A percentile compares a stretch with the other conserved stretches of the same genome.
These are phyloP conservation scores for Puma concolor DNA, from an alignment of 2,113 vertebrate species.

Conservation along the genomic window DNA sequence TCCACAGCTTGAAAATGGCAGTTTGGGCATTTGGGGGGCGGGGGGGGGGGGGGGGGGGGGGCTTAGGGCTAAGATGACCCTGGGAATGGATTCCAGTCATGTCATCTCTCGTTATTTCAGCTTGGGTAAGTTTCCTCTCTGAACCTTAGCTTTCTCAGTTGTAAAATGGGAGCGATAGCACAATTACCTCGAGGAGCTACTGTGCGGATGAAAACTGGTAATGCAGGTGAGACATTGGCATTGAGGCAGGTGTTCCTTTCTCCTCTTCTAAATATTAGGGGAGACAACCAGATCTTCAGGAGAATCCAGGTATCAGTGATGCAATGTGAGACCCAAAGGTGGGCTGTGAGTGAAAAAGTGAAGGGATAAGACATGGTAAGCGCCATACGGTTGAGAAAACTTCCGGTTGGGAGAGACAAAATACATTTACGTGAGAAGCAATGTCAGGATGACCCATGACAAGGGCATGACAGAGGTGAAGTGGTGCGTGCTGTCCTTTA, in stretches of 20 bases:
- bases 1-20: not conserved
- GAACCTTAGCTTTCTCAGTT: not conserved
- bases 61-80: not conserved
- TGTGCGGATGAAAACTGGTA: not conserved
- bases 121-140: not conserved
- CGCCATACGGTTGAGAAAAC: accelerated
- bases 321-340: not conserved
- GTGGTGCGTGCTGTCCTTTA: too few relatives aligned
- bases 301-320: not conserved
- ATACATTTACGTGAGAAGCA: not conserved
- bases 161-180: not conserved
- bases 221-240: not conserved
- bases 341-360: not conserved
- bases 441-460: not conserved
- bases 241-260: not conserved
- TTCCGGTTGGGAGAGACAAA: not conserved
- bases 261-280: not conserved
- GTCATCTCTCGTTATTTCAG: not conserved
- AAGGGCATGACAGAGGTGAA: accelerated
- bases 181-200: not conserved
- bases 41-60: not conserved
- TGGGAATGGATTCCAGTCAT: not conserved
- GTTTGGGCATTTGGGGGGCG: not conserved
- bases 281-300: not conserved
- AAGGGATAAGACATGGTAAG: accelerated